Evolutionary conservation across 1,140 invertebrate species (phyloP).

Genomic region (Bradynema listronoti): DNA sequence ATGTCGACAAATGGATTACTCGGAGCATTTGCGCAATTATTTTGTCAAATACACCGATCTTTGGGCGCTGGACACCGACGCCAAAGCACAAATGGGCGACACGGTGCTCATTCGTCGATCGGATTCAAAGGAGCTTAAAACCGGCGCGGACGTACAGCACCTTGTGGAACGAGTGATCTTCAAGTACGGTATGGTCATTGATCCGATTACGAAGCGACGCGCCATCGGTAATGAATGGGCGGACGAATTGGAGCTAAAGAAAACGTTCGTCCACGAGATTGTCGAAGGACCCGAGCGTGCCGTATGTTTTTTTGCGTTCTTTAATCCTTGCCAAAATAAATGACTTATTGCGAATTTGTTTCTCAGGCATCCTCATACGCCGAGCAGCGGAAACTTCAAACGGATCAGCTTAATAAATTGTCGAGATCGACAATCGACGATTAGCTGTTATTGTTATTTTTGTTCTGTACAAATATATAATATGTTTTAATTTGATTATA

Average conservation of each 20-base stretch:
- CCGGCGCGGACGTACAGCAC: conserved; percentile 37
- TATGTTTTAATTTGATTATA: neutral
- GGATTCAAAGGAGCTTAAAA: conserved; percentile 20
- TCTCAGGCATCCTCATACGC: neutral
- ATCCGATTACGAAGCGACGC: conserved; percentile 46
- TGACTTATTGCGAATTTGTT: neutral
- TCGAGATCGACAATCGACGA: neutral
- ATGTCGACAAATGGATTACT: conserved; percentile 48
- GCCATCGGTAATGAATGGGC: conserved; percentile 36
- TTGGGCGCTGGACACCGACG: conserved; percentile 45
- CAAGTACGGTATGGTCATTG: conserved; percentile 43
- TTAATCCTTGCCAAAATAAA: neutral
- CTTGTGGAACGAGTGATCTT: conserved; percentile 44
- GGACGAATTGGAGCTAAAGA: conserved; percentile 41
- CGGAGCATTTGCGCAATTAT: conserved; percentile 42
- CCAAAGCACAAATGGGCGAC: conserved; percentile 38
- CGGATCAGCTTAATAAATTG: neutral
- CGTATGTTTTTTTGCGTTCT: too few relatives aligned
- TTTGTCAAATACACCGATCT: conserved; percentile 36
- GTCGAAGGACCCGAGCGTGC: conserved; percentile 47
- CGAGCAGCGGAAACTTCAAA: neutral
- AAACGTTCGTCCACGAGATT: conserved; percentile 39
- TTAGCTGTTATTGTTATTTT: neutral
- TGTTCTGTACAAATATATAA: too few relatives aligned
- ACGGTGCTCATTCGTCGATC: conserved; percentile 41